phyloP scores from a whole-genome alignment of 2,797 vertebrate genomes.

The Halcyon leucocephala region DNA sequence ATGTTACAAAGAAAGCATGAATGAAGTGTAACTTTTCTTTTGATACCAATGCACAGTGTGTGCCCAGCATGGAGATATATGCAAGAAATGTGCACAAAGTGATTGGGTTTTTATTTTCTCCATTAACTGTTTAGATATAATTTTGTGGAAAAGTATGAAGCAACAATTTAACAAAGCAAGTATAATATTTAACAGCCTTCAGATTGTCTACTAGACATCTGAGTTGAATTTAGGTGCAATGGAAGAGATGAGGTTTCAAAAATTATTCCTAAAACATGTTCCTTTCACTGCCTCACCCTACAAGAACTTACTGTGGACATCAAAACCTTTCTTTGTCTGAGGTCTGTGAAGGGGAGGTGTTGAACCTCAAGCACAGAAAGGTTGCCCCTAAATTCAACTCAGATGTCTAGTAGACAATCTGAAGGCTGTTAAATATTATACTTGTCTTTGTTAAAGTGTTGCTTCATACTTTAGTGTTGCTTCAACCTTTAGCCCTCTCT shows the following conservation, averaged over 20 bases:
- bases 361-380: background rate
- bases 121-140: background rate
- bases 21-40: background rate
- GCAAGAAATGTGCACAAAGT: background rate
- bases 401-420: too few species aligned
- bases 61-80: background rate
- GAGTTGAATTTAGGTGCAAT: background rate
- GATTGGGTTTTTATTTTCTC: too few species aligned
- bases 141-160: background rate
- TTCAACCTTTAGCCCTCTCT: background rate
- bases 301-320: background rate
- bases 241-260: background rate
- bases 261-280: background rate
- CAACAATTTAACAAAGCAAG: background rate
- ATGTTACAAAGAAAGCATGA: background rate
- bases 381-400: too few species aligned
- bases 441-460: too few species aligned
- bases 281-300: background rate
- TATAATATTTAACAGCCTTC: background rate
- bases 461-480: too few species aligned
- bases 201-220: background rate
- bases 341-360: background rate
- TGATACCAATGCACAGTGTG: background rate
- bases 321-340: background rate
- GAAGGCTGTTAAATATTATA: too few species aligned